Conservation (phyloP, 1,140 invertebrate species). For the Ladona fulva region DNA sequence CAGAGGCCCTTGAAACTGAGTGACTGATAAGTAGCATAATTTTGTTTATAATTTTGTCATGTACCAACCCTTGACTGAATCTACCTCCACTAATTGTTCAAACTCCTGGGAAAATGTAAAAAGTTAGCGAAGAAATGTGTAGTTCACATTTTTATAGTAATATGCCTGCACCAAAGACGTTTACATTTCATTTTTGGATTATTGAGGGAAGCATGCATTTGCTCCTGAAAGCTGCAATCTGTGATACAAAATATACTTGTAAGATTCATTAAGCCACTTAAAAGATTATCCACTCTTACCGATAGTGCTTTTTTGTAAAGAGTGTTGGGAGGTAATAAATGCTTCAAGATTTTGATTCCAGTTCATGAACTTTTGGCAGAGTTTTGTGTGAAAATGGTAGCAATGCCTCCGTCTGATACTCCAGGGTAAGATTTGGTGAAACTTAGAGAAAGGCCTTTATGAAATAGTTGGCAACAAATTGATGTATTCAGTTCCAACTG, state of each 20-base stretch:
- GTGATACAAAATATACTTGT: background rate
- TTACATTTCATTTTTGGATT: conserved; percentile 2
- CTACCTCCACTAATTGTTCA: conserved; percentile 1
- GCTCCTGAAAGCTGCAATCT: conserved; percentile 7
- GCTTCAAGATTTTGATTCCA: background rate
- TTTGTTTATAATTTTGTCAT: background rate
- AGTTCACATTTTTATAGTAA: conserved; percentile 8
- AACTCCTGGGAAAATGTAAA: background rate
- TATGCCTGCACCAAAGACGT: background rate
- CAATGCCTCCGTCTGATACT: background rate
- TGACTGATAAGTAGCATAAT: background rate
- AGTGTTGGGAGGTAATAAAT: background rate
- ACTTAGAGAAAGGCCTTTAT: background rate
- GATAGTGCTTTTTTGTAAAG: background rate
- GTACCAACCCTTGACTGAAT: background rate
- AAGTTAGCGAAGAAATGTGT: background rate
- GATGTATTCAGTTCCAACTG: background rate
- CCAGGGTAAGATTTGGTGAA: background rate
- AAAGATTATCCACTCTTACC: background rate
- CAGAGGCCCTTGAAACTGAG: too few relatives aligned
- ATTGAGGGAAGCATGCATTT: background rate
- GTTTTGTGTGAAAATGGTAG: background rate
- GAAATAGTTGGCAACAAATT: background rate
- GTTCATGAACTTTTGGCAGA: background rate
- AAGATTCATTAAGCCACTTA: background rate